These are phyloP conservation scores for Mormoops blainvillei DNA, from an alignment of 2,113 vertebrate species.

Conservation along the genomic window DNA sequence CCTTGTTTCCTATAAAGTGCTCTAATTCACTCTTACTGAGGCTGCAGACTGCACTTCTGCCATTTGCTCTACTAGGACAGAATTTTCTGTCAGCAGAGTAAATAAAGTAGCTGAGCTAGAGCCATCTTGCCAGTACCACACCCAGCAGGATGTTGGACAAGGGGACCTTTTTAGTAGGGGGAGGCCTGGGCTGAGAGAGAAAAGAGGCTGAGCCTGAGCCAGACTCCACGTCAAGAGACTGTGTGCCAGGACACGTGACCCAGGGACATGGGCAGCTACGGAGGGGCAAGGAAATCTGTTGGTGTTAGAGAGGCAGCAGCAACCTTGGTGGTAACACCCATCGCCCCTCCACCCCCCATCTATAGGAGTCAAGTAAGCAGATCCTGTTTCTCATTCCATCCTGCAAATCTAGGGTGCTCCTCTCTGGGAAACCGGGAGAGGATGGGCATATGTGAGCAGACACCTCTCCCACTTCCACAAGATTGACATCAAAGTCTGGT, in stretches of 20 bases:
- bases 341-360: not conserved
- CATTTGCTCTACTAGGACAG: not conserved
- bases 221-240: not conserved
- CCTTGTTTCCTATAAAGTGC: not conserved
- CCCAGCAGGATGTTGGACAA: not conserved
- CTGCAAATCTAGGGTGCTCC: not conserved
- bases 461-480: too few relatives aligned
- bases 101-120: not conserved
- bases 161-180: not conserved
- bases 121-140: not conserved
- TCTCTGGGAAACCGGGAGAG: not conserved
- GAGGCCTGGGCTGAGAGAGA: not conserved
- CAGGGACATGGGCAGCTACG: not conserved
- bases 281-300: not conserved
- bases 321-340: not conserved
- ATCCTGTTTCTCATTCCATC: not conserved
- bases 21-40: conserved; percentile 41
- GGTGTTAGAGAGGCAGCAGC: not conserved
- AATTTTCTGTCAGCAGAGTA: not conserved
- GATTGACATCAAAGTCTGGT: not conserved
- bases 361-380: not conserved
- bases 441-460: not conserved
- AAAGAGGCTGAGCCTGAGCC: not conserved
- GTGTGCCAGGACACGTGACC: not conserved
- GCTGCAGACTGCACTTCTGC: not conserved